Evolutionary conservation across 2,113 vertebrate species (phyloP).

Genomic region (Chionodraco myersi): DNA sequence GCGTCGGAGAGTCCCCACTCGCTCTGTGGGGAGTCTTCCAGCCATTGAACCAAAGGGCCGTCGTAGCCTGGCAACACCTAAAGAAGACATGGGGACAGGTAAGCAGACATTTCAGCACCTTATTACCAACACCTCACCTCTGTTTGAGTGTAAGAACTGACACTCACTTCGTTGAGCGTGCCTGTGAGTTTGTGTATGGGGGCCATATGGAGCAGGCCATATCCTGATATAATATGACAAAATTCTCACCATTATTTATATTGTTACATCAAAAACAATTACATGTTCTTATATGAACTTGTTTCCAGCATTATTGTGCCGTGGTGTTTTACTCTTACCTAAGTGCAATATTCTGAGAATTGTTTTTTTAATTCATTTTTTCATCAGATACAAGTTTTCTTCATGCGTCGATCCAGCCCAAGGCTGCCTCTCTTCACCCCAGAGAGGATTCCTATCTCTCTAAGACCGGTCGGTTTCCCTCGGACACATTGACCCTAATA

Average conservation of each 20-base stretch:
- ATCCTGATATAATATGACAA: background rate
- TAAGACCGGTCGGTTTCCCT: slow-evolving; percentile 49
- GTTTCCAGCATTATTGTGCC: background rate
- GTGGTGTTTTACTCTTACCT: background rate
- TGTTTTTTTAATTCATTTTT: slow-evolving; percentile 27
- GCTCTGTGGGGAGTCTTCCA: slow-evolving; percentile 52
- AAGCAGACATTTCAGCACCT: slow-evolving; percentile 42
- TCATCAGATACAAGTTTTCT: slow-evolving; percentile 70
- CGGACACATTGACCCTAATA: background rate
- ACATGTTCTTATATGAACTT: background rate
- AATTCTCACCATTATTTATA: background rate
- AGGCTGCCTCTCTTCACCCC: slow-evolving; percentile 63
- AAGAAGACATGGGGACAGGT: slow-evolving; percentile 81
- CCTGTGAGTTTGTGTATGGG: background rate
- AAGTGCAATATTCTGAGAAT: background rate
- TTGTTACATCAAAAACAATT: background rate
- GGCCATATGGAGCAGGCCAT: background rate
- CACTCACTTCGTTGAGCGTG: background rate
- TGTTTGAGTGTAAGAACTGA: background rate
- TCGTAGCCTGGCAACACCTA: slow-evolving; percentile 49
- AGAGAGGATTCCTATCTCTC: slow-evolving; percentile 52
- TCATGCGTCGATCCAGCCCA: slow-evolving; percentile 67
- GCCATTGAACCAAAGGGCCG: slow-evolving; percentile 60
- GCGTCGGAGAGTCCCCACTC: slow-evolving; percentile 72
- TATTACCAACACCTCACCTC: background rate